Evolutionary conservation across 2,113 vertebrate genomes (phyloP), one percentile per base, ranked within the genome.

Genomic region (Zapus hudsonius): DNA sequence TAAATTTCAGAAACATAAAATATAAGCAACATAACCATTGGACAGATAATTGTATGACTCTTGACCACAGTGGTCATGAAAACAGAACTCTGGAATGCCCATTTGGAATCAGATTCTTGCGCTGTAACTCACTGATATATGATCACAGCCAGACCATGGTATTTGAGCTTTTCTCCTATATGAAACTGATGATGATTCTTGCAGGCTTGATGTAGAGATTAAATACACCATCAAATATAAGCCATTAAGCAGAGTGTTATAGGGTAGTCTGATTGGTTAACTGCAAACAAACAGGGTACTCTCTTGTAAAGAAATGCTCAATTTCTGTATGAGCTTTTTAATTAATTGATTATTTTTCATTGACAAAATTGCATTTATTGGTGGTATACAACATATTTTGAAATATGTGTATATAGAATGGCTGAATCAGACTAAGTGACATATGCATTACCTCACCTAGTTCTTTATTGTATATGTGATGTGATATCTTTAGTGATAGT

Each of bases 221-320:
- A 82, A 66, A 66, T 33, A 33, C 25, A 38, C 12, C 57, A 25
- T 11, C 59, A 40, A 38, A 38, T 4, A 7, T 44, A 19, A 90
- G 23, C 33, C 47, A 47, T 19, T n/a, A 38, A 44, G 47, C 27
- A 44, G 22, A 44, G 22, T 23, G 33, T 52, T 29, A 9, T 7
- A 22, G 8, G 23, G 27, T 23, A 44, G n/a, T 8, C 29, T 84
- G 33, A 6, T n/a, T n/a, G n/a, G 1, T 67, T 47, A 13, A 17
- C 69, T 8, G 7, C 6, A 57, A 47, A 7, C 13, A 42, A 52
- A 42, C n/a, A 3, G n/a, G 9, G 29, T 13, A 16, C 31, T 57
- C 8, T 2, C 5, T 59, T 7, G 0, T 9, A 20, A 47, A 59
- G 40, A 22, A 23, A 36, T 19, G 8, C 29, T 7, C 6, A 6